These are phyloP conservation scores for Agrochola lota DNA, from an alignment of 2,888 invertebrate genomes.

Conservation along the genomic window DNA sequence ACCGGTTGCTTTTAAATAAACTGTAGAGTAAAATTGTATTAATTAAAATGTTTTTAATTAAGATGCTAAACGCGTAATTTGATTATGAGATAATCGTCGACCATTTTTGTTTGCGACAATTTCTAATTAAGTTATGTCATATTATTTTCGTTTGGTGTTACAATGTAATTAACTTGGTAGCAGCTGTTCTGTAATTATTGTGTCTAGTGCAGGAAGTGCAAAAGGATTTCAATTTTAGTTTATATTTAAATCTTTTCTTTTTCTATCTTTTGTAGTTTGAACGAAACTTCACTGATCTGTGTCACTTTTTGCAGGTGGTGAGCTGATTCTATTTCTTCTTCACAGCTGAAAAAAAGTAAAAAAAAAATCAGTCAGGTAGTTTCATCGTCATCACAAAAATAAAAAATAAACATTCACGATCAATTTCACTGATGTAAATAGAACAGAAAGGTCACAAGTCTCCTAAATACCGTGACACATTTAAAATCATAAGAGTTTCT, in stretches of 20 bases:
- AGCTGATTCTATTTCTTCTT: not conserved
- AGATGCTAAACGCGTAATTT: conserved; percentile 28
- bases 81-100: conserved; percentile 15
- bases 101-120: conserved; percentile 16
- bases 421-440: not conserved
- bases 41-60: conserved; percentile 53
- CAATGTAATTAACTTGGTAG: not conserved
- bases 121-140: conserved; percentile 12
- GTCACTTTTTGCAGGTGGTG: not conserved
- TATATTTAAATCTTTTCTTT: not conserved
- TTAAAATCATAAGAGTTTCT: not conserved
- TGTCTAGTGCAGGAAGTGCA: not conserved
- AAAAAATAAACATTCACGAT: not conserved
- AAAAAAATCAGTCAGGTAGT: not conserved
- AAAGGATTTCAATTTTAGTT: not conserved
- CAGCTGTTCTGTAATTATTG: not conserved
- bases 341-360: not conserved
- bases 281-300: not conserved
- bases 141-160: not conserved
- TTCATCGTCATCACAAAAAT: too few species aligned
- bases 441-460: not conserved
- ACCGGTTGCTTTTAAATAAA: conserved; percentile 23
- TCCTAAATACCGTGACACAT: not conserved
- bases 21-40: conserved; percentile 26
- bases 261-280: not conserved